Conservation (phyloP, 1,140 invertebrate species). For the Caenorhabditis tropicalis region DNA sequence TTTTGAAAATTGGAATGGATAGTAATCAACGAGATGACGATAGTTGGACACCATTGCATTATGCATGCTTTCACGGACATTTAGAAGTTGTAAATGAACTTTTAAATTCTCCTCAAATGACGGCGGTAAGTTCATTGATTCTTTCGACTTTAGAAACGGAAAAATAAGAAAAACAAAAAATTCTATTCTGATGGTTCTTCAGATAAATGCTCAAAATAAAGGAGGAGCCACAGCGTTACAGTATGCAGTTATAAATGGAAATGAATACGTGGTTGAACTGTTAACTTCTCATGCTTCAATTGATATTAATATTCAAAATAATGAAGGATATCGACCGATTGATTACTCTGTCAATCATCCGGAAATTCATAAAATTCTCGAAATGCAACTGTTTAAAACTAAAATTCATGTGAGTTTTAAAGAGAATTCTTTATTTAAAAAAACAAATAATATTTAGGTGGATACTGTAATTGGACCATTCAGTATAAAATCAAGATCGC, state of each 20-base stretch:
- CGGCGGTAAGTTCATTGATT: constrained; percentile 19
- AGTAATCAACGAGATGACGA: constrained; percentile 66
- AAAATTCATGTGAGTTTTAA: constrained; percentile 8
- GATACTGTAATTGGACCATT: not conserved
- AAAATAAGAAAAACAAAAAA: no score
- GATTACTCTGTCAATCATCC: constrained; percentile 66
- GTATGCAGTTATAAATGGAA: constrained; percentile 67
- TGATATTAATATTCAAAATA: constrained; percentile 65
- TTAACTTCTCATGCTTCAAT: constrained; percentile 65
- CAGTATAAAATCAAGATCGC: constrained; percentile 17
- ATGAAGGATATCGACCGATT: constrained; percentile 62
- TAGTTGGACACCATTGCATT: constrained; percentile 67
- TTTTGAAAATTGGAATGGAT: constrained; percentile 60
- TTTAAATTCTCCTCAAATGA: constrained; percentile 58
- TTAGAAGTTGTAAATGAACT: constrained; percentile 60
- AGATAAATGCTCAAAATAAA: constrained; percentile 65
- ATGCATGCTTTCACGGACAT: constrained; percentile 67
- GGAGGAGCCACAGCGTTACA: constrained; percentile 67
- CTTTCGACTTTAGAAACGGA: no score
- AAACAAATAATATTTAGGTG: not conserved
- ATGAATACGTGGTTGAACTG: constrained; percentile 66
- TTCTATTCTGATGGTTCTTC: not conserved
- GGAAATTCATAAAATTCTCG: not conserved
- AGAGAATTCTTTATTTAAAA: not conserved
- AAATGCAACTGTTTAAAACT: constrained; percentile 2